phyloP scores from a whole-genome alignment of 2,888 invertebrate genomes.

The Phorcus lineatus region DNA sequence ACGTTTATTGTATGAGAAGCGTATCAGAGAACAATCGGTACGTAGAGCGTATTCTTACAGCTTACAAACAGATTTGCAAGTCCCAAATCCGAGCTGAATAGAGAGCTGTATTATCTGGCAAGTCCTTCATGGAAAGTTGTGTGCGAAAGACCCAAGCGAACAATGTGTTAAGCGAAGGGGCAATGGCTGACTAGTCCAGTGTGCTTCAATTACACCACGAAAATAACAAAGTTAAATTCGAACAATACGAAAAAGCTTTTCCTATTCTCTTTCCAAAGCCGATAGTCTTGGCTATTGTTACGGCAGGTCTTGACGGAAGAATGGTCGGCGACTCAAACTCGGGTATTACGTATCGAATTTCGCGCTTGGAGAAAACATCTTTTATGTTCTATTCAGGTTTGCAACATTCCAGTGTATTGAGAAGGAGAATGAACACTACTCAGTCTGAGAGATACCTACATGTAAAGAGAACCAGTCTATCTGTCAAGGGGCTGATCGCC shows the following conservation, averaged over 20 bases:
- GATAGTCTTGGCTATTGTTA: slow-evolving; percentile 10
- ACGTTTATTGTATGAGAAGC: background rate
- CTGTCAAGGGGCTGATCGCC: slow-evolving; percentile 7
- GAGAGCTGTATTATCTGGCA: slow-evolving; percentile 5
- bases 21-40: slow-evolving; percentile 5
- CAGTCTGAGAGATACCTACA: slow-evolving; percentile 6
- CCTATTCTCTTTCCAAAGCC: slow-evolving; percentile 12
- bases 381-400: slow-evolving; percentile 18
- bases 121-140: slow-evolving; percentile 3
- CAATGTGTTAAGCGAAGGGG: slow-evolving; percentile 21
- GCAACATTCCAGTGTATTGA: slow-evolving; percentile 26
- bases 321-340: background rate
- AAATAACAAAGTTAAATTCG: slow-evolving; percentile 30
- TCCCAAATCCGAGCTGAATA: slow-evolving; percentile 17
- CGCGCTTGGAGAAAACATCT: slow-evolving; percentile 19
- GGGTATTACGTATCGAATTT: slow-evolving; percentile 22
- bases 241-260: slow-evolving; percentile 24
- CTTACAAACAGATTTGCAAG: slow-evolving; percentile 15
- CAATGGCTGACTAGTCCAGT: background rate
- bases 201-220: slow-evolving; percentile 17
- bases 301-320: background rate
- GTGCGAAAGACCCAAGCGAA: slow-evolving; percentile 4
- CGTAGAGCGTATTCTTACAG: background rate
- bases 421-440: slow-evolving; percentile 12
- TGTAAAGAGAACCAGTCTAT: slow-evolving; percentile 23